A percentile compares a stretch with the other conserved stretches of the same genome.
These are phyloP conservation scores for Plectropomus leopardus DNA, from an alignment of 2,113 vertebrate species.

Conservation along the genomic window DNA sequence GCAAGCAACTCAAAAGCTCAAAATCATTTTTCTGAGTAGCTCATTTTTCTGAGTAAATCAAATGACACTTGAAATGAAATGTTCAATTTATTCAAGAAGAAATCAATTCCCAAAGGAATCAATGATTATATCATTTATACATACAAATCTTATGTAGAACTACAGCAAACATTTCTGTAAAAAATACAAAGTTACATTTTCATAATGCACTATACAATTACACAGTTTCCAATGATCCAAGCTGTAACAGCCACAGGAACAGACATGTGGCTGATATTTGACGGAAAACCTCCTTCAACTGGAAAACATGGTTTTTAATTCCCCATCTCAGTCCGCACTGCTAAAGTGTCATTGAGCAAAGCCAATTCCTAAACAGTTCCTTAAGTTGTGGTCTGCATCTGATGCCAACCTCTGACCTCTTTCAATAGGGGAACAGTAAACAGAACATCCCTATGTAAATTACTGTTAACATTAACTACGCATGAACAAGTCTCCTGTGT, in stretches of 20 bases:
- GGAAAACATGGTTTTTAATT: slow-evolving; percentile 11
- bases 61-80: slow-evolving; percentile 40
- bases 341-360: background rate
- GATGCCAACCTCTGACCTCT: slow-evolving; percentile 7
- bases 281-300: slow-evolving; percentile 27
- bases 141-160: slow-evolving; percentile 70
- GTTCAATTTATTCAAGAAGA: slow-evolving; percentile 66
- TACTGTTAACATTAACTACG: slow-evolving; percentile 47
- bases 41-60: too few relatives aligned
- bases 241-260: slow-evolving; percentile 12
- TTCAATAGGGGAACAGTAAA: background rate
- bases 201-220: slow-evolving; percentile 64
- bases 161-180: slow-evolving; percentile 75
- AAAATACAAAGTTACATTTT: slow-evolving; percentile 74
- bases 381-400: background rate
- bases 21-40: too few relatives aligned
- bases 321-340: background rate
- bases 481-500: slow-evolving; percentile 78
- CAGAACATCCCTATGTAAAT: background rate
- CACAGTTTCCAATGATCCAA: slow-evolving; percentile 36
- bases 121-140: slow-evolving; percentile 58
- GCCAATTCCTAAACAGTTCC: background rate
- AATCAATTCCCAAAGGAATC: slow-evolving; percentile 51
- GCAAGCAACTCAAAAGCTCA: background rate
- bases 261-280: background rate